Evolutionary conservation across 1,140 invertebrate genomes (phyloP).

Genomic region (Cotesia vestalis): DNA sequence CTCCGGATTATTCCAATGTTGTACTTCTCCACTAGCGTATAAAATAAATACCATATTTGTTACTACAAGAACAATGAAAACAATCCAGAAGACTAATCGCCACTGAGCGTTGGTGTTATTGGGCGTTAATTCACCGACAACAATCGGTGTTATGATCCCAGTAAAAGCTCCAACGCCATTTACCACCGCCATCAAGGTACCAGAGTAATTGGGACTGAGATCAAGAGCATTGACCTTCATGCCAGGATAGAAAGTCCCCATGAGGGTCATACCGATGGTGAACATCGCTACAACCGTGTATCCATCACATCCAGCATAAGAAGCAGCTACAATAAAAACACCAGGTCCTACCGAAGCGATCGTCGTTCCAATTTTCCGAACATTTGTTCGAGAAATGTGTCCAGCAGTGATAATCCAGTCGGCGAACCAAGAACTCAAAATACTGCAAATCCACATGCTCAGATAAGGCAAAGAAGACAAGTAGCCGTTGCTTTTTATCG

Average conservation of each 20-base stretch:
- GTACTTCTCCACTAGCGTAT: conserved; percentile 74
- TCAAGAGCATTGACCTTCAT: conserved; percentile 84
- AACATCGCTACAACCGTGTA: conserved; percentile 73
- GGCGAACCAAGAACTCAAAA: conserved; percentile 72
- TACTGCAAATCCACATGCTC: conserved; percentile 76
- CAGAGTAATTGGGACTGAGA: conserved; percentile 82
- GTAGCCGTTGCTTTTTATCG: conserved; percentile 76
- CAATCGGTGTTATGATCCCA: conserved; percentile 79
- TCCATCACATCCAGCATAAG: conserved; percentile 79
- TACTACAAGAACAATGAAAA: conserved; percentile 75
- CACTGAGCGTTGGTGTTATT: conserved; percentile 76
- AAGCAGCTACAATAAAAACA: conserved; percentile 80
- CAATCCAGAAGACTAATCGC: conserved; percentile 84
- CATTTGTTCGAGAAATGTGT: conserved; percentile 68
- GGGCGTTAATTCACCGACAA: conserved; percentile 78
- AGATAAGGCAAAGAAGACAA: conserved; percentile 76
- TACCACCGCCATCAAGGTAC: conserved; percentile 82
- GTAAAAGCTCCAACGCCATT: conserved; percentile 84
- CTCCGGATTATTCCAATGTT: conserved; percentile 72
- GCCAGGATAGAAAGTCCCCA: conserved; percentile 79
- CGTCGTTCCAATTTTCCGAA: conserved; percentile 77
- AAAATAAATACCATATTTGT: conserved; percentile 78
- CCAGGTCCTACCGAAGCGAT: conserved; percentile 76
- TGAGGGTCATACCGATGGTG: conserved; percentile 76
- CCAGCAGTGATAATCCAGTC: conserved; percentile 73